A percentile compares a stretch with the other conserved stretches of the same genome.
Evolutionary conservation across 1,140 invertebrate genomes (phyloP).

Genomic region (Danaus plexippus): DNA sequence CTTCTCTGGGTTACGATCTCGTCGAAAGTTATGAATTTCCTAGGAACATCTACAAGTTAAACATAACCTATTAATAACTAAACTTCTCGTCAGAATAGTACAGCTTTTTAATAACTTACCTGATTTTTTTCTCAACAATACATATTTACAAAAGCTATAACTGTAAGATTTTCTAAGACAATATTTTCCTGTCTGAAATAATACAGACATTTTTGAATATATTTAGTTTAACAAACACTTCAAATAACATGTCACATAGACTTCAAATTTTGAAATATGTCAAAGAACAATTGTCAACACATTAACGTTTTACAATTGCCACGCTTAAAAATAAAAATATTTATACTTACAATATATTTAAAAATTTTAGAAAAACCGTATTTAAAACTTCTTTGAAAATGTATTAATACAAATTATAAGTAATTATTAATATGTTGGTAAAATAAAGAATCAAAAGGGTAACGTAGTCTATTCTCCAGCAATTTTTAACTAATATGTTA

Average conservation of each 20-base stretch:
- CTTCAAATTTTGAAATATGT: constrained; percentile 10
- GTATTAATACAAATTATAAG: too few species aligned
- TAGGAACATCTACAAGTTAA: constrained; percentile 53
- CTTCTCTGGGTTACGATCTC: constrained; percentile 60
- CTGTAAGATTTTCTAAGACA: constrained; percentile 44
- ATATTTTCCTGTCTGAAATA: constrained; percentile 53
- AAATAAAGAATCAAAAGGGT: too few species aligned
- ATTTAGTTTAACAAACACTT: constrained; percentile 7
- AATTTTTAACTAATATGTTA: too few species aligned
- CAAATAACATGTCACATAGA: constrained; percentile 7
- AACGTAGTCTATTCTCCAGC: too few species aligned
- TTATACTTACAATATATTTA: too few species aligned
- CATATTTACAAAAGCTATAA: constrained; percentile 38
- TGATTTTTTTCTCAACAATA: constrained; percentile 42
- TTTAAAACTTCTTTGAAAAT: too few species aligned
- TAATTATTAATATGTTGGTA: too few species aligned
- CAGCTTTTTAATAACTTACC: constrained; percentile 27
- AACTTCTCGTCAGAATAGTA: constrained; percentile 9
- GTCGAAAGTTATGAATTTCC: constrained; percentile 57
- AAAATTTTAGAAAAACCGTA: too few species aligned
- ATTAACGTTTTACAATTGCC: too few species aligned
- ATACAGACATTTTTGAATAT: constrained; percentile 51
- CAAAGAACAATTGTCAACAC: constrained; percentile 5
- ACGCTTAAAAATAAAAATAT: too few species aligned
- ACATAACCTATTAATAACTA: constrained; percentile 53